phyloP scores from a whole-genome alignment of 2,888 invertebrate genomes.

The Spicauda simplicius region DNA sequence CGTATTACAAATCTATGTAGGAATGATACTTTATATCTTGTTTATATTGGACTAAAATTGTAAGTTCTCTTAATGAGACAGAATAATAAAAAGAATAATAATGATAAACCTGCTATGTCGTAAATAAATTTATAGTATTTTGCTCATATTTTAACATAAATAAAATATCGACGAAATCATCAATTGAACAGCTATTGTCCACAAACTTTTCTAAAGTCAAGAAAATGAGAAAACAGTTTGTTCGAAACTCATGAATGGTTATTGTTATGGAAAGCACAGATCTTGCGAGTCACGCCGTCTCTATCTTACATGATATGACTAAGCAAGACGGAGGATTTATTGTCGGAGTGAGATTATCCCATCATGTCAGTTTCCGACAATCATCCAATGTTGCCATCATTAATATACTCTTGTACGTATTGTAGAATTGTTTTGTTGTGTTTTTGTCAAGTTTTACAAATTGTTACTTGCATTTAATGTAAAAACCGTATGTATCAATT shows the following conservation, averaged over 20 bases:
- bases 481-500: no score
- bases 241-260: slow-evolving; percentile 37
- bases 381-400: slow-evolving; percentile 23
- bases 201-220: slow-evolving; percentile 16
- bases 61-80: no score
- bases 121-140: no score
- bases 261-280: slow-evolving; percentile 44
- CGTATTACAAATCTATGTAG: no score
- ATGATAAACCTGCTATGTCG: no score
- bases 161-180: no score
- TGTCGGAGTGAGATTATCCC: slow-evolving; percentile 25
- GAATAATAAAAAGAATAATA: no score
- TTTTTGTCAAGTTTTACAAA: not conserved
- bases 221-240: slow-evolving; percentile 36
- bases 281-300: slow-evolving; percentile 39
- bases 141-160: no score
- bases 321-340: slow-evolving; percentile 39
- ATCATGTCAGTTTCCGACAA: slow-evolving; percentile 36
- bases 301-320: slow-evolving; percentile 39
- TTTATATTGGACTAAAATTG: no score
- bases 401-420: not conserved
- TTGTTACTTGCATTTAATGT: no score
- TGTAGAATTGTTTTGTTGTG: not conserved
- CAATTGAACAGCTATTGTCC: slow-evolving; percentile 6
- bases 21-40: no score